Percentiles rank a stretch among this genome's conserved stretches.
phyloP scores from a whole-genome alignment of 2,888 invertebrate species.

The Sisyra terminalis region DNA sequence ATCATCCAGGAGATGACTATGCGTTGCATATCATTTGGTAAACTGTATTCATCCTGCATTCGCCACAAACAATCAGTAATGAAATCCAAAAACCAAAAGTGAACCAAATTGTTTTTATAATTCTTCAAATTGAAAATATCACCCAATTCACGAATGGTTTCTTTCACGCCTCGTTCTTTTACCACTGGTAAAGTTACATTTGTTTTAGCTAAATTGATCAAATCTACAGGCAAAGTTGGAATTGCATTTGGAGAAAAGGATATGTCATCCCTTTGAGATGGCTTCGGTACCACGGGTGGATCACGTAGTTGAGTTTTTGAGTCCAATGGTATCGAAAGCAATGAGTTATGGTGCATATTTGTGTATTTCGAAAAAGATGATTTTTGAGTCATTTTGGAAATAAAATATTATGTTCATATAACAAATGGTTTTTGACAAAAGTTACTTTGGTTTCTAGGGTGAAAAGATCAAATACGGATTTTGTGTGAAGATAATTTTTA shows the following conservation, averaged over 20 bases:
- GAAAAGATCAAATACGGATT: too few species aligned
- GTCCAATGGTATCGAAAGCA: too few species aligned
- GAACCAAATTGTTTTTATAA: constrained; percentile 20
- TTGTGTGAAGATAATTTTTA: too few species aligned
- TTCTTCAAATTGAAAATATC: constrained; percentile 19
- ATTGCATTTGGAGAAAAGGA: background rate
- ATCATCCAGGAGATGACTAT: constrained; percentile 22
- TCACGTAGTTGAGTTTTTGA: too few species aligned
- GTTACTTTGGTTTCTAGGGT: too few species aligned
- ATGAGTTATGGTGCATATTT: too few species aligned
- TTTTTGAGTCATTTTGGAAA: too few species aligned
- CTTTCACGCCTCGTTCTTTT: constrained; percentile 21
- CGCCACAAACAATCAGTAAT: constrained; percentile 25
- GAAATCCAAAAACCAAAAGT: constrained; percentile 27
- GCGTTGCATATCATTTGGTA: constrained; percentile 20
- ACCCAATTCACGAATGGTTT: constrained; percentile 18
- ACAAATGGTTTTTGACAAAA: too few species aligned
- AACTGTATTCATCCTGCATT: constrained; percentile 23
- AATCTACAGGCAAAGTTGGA: background rate
- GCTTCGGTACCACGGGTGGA: too few species aligned
- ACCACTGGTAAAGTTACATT: constrained; percentile 19
- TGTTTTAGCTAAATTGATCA: background rate
- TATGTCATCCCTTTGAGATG: too few species aligned
- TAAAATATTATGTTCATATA: too few species aligned
- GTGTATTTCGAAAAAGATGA: too few species aligned